Conservation (phyloP, 2,888 invertebrate species). For the Spisula solida region DNA sequence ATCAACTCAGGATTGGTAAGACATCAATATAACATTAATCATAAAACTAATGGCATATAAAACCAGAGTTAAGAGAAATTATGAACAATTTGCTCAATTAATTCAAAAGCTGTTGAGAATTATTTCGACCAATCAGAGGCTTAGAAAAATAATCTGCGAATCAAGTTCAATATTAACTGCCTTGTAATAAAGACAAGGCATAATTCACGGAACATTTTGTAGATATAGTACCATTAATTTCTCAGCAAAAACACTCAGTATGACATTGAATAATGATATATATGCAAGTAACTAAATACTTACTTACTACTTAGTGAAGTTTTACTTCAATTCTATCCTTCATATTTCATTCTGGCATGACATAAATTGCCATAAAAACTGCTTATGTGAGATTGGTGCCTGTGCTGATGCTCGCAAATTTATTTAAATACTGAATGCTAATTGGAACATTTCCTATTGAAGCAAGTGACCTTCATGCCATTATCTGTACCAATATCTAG, state of each 20-base stretch:
- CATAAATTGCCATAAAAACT: slow-evolving; percentile 1
- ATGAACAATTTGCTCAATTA: not conserved
- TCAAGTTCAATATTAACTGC: not conserved
- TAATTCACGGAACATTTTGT: not conserved
- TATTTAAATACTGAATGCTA: not conserved
- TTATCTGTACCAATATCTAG: no score
- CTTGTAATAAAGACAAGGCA: not conserved
- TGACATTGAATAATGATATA: slow-evolving; percentile 25
- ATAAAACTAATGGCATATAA: not conserved
- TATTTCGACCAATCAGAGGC: not conserved
- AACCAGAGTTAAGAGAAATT: not conserved
- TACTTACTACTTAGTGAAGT: not conserved
- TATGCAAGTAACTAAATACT: slow-evolving; percentile 4
- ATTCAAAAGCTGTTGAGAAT: not conserved
- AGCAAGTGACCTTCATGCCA: no score
- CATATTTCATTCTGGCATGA: slow-evolving; percentile 17
- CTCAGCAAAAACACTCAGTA: not conserved
- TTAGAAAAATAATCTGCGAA: not conserved
- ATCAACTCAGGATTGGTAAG: not conserved
- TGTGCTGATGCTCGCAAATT: not conserved
- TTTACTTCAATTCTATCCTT: not conserved
- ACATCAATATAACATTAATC: not conserved
- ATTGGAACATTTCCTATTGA: not conserved
- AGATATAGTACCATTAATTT: slow-evolving; percentile 7
- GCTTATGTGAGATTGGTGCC: not conserved